A percentile compares a stretch with the other conserved stretches of the same genome.
These are phyloP conservation scores for Caligus rogercresseyi DNA, from an alignment of 1,140 invertebrate genomes.

Conservation along the genomic window DNA sequence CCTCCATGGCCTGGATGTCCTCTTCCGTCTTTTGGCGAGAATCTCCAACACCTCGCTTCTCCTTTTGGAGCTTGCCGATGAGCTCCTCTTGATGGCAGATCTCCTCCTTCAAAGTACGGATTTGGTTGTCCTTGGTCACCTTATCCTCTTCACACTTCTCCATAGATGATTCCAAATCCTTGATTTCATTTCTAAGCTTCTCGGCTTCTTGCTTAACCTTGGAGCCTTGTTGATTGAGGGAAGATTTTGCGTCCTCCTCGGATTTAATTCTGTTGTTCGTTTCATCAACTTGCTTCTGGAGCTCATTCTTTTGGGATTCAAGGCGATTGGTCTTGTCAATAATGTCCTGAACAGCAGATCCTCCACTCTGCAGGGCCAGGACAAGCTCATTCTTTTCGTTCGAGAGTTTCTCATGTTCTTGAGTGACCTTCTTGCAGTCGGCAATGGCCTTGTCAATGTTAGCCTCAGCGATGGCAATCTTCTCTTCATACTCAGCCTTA, in stretches of 20 bases:
- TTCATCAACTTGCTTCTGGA: constrained; percentile 19
- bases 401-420: not conserved
- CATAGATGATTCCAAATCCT: constrained; percentile 16
- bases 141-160: constrained; percentile 40
- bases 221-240: constrained; percentile 4
- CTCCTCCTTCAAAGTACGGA: constrained; percentile 41
- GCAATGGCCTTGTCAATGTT: constrained; percentile 15
- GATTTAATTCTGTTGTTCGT: constrained; percentile 7
- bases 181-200: constrained; percentile 20
- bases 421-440: constrained; percentile 11
- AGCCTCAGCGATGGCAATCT: constrained; percentile 15
- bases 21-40: constrained; percentile 37
- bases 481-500: constrained; percentile 19
- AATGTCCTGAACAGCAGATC: constrained; percentile 18
- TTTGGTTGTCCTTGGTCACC: constrained; percentile 41
- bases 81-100: constrained; percentile 43
- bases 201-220: constrained; percentile 19
- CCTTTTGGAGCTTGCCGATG: constrained; percentile 41
- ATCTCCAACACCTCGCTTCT: constrained; percentile 43
- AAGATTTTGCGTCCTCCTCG: constrained; percentile 20
- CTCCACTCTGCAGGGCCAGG: constrained; percentile 15
- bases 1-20: constrained; percentile 38
- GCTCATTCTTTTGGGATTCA: constrained; percentile 15
- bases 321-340: constrained; percentile 19
- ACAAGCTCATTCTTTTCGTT: constrained; percentile 12